Evolutionary conservation across 2,797 vertebrate species (phyloP).

Genomic region (Pseudocheirus occidentalis): DNA sequence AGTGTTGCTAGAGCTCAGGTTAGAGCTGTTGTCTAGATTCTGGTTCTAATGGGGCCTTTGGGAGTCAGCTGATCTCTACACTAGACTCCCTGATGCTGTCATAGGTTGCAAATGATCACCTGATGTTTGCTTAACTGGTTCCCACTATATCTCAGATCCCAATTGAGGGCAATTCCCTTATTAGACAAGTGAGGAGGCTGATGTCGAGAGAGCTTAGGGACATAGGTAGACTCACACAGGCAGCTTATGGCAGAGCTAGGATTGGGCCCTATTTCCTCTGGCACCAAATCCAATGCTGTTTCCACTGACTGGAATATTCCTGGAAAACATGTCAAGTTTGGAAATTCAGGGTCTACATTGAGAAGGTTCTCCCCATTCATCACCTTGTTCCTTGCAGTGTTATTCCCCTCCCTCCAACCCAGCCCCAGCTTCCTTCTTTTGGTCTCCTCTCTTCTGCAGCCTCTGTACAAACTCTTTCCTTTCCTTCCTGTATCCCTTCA

Average conservation of each 20-base stretch:
- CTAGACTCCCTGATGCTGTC: background rate
- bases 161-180: background rate
- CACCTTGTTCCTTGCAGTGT: background rate
- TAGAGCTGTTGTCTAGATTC: background rate
- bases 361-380: background rate
- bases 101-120: background rate
- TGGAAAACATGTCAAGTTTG: background rate
- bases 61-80: background rate
- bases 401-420: background rate
- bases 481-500: background rate
- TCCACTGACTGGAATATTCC: background rate
- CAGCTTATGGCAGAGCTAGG: background rate
- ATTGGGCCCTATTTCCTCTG: background rate
- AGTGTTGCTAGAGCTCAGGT: background rate
- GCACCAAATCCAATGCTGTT: background rate
- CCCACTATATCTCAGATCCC: background rate
- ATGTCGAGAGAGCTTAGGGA: background rate
- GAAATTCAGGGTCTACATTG: background rate
- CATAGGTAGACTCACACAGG: background rate
- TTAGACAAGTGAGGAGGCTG: background rate
- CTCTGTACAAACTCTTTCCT: background rate
- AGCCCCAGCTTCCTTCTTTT: background rate
- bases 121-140: background rate
- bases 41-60: background rate
- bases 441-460: background rate